A percentile compares a stretch with the other conserved stretches of the same genome.
These are phyloP conservation scores for Isichthys henryi DNA, from an alignment of 2,113 vertebrate species.

Conservation along the genomic window DNA sequence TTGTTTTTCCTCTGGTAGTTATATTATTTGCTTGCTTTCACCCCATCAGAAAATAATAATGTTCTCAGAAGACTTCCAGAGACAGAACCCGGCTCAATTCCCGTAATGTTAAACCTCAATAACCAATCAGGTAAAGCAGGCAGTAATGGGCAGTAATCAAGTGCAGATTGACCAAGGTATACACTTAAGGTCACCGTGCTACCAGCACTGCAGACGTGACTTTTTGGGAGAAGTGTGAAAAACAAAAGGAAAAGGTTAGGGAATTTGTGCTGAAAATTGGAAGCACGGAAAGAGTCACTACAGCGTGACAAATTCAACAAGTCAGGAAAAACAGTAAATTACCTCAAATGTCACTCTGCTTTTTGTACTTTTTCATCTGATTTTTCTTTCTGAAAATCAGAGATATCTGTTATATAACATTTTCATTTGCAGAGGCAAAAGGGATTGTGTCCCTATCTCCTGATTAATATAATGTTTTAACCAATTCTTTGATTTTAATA, in stretches of 20 bases:
- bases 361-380: neutral
- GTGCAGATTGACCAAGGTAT: neutral
- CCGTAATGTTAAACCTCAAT: constrained; percentile 19
- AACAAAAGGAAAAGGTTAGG: neutral
- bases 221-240: neutral
- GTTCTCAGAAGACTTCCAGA: constrained; percentile 10
- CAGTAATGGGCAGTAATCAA: constrained; percentile 13
- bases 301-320: neutral
- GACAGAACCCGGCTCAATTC: neutral
- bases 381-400: neutral
- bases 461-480: neutral
- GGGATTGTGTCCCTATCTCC: neutral
- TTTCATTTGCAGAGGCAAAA: neutral
- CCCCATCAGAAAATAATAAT: constrained; percentile 21
- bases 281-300: neutral
- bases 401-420: neutral
- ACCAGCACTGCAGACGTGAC: neutral
- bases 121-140: constrained; percentile 22
- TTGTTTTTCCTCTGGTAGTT: constrained; percentile 2
- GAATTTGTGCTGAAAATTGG: neutral
- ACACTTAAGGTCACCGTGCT: neutral
- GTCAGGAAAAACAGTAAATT: neutral
- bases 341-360: neutral
- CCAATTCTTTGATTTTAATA: neutral
- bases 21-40: constrained; percentile 20